Conservation (phyloP, 1,140 invertebrate genomes). For the Hycleus cichorii region DNA sequence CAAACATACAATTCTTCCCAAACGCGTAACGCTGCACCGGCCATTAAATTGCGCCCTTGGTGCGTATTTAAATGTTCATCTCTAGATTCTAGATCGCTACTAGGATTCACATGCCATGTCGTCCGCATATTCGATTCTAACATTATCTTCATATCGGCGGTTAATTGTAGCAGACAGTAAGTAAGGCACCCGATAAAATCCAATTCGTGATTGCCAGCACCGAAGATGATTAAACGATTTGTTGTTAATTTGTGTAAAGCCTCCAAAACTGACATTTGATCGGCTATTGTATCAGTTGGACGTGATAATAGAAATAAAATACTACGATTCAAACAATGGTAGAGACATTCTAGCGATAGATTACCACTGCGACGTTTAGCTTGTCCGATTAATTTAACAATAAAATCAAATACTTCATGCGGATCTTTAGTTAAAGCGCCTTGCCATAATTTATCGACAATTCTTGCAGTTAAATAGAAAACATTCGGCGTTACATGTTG, state of each 20-base stretch:
- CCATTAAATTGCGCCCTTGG: constrained; percentile 80
- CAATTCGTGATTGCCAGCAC: constrained; percentile 87
- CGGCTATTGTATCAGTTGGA: constrained; percentile 77
- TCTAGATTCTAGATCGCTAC: constrained; percentile 58
- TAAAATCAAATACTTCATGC: constrained; percentile 93
- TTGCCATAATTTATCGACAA: constrained; percentile 97
- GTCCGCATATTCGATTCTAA: constrained; percentile 71
- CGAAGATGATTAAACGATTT: constrained; percentile 79
- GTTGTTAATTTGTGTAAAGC: constrained; percentile 88
- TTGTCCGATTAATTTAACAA: constrained; percentile 85
- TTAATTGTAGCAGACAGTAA: constrained; percentile 91
- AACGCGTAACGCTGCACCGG: constrained; percentile 82
- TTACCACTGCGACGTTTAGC: constrained; percentile 70
- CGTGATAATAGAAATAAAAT: constrained; percentile 90
- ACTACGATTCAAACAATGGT: constrained; percentile 89
- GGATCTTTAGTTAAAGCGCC: constrained; percentile 81
- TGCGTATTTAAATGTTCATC: constrained; percentile 70
- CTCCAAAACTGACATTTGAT: constrained; percentile 88
- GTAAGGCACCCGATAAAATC: constrained; percentile 94
- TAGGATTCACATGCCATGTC: constrained; percentile 83
- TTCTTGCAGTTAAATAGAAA: constrained; percentile 83
- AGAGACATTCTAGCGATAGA: constrained; percentile 73
- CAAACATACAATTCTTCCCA: constrained; percentile 96
- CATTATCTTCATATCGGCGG: constrained; percentile 81
- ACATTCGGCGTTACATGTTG: constrained; percentile 84